These are phyloP conservation scores for Sebastes hubbsi DNA, from an alignment of 2,797 vertebrate genomes.

Conservation along the genomic window DNA sequence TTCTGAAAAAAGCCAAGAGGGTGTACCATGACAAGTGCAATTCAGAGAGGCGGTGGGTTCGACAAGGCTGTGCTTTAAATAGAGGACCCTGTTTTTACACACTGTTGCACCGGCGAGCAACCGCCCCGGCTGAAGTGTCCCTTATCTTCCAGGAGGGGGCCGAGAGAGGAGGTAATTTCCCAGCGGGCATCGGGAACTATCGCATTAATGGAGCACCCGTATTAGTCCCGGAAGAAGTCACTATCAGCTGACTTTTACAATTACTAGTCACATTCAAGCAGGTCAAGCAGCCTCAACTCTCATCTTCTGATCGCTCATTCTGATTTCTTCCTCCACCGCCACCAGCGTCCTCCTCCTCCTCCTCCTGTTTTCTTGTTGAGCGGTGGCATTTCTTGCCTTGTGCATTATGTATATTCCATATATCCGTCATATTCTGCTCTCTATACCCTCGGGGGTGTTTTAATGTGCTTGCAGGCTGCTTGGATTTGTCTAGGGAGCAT, in stretches of 20 bases:
- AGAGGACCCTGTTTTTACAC: slow-evolving; percentile 46
- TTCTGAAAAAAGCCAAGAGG: slow-evolving; percentile 9
- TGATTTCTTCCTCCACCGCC: neutral
- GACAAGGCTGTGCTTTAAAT: slow-evolving; percentile 26
- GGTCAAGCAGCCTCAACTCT: slow-evolving; percentile 30
- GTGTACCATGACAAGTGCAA: neutral
- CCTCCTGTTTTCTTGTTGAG: slow-evolving; percentile 15
- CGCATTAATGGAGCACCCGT: slow-evolving; percentile 20
- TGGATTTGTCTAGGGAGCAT: slow-evolving; percentile 25
- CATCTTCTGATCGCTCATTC: neutral
- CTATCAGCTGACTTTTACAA: slow-evolving; percentile 36
- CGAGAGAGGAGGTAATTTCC: slow-evolving; percentile 57
- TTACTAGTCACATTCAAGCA: slow-evolving; percentile 31
- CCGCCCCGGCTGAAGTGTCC: slow-evolving; percentile 23
- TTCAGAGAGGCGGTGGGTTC: neutral
- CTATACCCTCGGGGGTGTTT: slow-evolving; percentile 29
- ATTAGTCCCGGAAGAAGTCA: neutral
- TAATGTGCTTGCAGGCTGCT: slow-evolving; percentile 30
- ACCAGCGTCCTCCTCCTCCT: neutral
- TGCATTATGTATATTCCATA: slow-evolving; percentile 48
- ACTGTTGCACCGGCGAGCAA: slow-evolving; percentile 24
- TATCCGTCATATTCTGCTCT: slow-evolving; percentile 28
- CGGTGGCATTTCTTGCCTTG: slow-evolving; percentile 12
- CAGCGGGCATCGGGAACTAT: slow-evolving; percentile 22
- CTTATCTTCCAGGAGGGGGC: slow-evolving; percentile 42